Percentiles rank a stretch among this genome's conserved stretches.
These are phyloP conservation scores for Folsomia candida DNA, from an alignment of 2,888 invertebrate species.

Conservation along the genomic window DNA sequence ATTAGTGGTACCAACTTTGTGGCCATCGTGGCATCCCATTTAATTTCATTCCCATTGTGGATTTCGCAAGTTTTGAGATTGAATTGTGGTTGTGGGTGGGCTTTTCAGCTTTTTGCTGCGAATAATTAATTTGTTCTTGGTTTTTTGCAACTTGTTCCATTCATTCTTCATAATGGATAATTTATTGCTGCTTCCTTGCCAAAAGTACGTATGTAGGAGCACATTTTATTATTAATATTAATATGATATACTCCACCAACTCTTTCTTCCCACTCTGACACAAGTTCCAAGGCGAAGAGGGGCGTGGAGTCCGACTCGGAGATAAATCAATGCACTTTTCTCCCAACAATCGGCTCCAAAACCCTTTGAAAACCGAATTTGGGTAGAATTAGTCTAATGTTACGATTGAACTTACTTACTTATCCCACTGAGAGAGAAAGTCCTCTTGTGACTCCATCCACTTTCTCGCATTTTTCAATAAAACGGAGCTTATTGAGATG, in stretches of 20 bases:
- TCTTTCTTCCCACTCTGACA: background rate
- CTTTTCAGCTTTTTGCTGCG: background rate
- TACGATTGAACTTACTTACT: too few species aligned
- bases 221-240: slow-evolving; percentile 3
- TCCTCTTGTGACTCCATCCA: too few species aligned
- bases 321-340: background rate
- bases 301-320: background rate
- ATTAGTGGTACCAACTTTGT: too few species aligned
- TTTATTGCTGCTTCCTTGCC: slow-evolving; percentile 15
- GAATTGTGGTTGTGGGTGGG: slow-evolving; percentile 7
- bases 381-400: background rate
- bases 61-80: background rate
- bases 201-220: slow-evolving; percentile 9
- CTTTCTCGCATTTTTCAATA: too few species aligned
- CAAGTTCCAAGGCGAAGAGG: background rate
- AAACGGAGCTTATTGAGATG: background rate
- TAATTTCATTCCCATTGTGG: background rate
- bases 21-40: background rate
- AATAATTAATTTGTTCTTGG: slow-evolving; percentile 13
- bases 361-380: background rate
- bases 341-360: background rate
- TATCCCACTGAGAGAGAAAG: too few species aligned
- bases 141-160: slow-evolving; percentile 12
- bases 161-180: slow-evolving; percentile 18
- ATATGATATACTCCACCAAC: background rate